Evolutionary conservation across 2,113 vertebrate species (phyloP), one percentile per base, ranked within the genome.

Genomic region (Solea solea): DNA sequence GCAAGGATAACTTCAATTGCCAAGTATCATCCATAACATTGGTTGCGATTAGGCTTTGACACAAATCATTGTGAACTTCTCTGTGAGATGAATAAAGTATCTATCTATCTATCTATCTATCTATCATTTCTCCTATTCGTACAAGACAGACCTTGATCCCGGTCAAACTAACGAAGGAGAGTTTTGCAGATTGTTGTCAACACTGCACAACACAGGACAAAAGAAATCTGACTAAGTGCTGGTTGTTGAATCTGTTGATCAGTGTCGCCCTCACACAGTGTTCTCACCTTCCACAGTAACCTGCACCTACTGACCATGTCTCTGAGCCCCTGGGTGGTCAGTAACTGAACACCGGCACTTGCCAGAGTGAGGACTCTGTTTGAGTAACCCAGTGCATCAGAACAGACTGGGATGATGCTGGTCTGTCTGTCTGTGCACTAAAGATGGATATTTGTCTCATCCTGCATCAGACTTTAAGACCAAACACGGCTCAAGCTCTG

Each of bases 231-330:
- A 51, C 66, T n/a, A 54, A 15, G 40, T 67, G 46, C 61, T 51
- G 53, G 61, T 79, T 81, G 78, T 76, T 80, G 69, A 80, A 44
- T 74, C 69, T 80, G 78, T 80, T 80, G 76, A 66, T 73, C 49
- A 65, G 51, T 68, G 84, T 85, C 8, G 16, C 56, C 83, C 88
- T 68, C 84, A 72, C 74, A 51, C 61, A 39, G 67, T 7, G 64
- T 81, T 85, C 88, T 90, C 86, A 69, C 86, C 84, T 90, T 90
- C 84, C 80, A 90, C 66, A 72, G 88, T 85, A 88, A 90, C 74
- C 80, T 81, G 81, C 72, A 90, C 83, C 87, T 66, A 70, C 53
- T 53, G 69, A 61, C 78, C 58, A 9, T 70, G 76, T 74, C 70
- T 69, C 64, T 44, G 74, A 64, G 50, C 70, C 34, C 79, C 85